A percentile compares a stretch with the other conserved stretches of the same genome.
Conservation (phyloP, 2,888 invertebrate species). For the Drosophila suboccidentalis region DNA sequence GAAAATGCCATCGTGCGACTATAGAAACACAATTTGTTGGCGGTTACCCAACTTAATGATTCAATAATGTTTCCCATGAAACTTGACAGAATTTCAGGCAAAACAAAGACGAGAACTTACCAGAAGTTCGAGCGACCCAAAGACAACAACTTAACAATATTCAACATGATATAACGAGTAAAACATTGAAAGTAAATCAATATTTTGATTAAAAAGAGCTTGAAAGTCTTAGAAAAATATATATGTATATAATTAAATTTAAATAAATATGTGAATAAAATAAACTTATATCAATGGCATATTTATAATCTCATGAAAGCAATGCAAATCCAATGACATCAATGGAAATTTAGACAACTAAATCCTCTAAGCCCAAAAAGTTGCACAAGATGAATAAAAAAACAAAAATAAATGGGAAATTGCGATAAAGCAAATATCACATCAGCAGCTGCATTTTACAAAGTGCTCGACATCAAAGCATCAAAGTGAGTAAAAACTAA, state of each 20-base stretch:
- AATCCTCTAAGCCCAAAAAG: slow-evolving; percentile 17
- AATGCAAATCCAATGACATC: slow-evolving; percentile 2
- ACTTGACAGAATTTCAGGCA: neutral
- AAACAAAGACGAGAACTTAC: neutral
- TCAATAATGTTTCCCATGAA: slow-evolving; percentile 28
- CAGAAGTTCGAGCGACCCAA: neutral
- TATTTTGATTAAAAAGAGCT: neutral
- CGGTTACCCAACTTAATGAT: slow-evolving; percentile 40
- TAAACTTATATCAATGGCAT: neutral
- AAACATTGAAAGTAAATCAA: neutral
- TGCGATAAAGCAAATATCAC: slow-evolving; percentile 24
- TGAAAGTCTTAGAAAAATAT: no score
- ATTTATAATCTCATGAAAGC: neutral
- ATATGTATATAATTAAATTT: no score
- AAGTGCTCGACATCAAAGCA: slow-evolving; percentile 28
- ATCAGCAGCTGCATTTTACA: slow-evolving; percentile 32
- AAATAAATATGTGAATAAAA: no score
- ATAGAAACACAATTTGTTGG: slow-evolving; percentile 34
- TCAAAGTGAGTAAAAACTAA: slow-evolving; percentile 49
- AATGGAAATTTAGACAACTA: slow-evolving; percentile 15
- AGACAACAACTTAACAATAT: neutral
- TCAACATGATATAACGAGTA: neutral
- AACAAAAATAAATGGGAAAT: slow-evolving; percentile 17
- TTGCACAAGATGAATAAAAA: slow-evolving; percentile 19
- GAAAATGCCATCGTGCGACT: slow-evolving; percentile 22